Conservation (phyloP, 2,797 vertebrate species). For the Gallinago nigripennis region DNA sequence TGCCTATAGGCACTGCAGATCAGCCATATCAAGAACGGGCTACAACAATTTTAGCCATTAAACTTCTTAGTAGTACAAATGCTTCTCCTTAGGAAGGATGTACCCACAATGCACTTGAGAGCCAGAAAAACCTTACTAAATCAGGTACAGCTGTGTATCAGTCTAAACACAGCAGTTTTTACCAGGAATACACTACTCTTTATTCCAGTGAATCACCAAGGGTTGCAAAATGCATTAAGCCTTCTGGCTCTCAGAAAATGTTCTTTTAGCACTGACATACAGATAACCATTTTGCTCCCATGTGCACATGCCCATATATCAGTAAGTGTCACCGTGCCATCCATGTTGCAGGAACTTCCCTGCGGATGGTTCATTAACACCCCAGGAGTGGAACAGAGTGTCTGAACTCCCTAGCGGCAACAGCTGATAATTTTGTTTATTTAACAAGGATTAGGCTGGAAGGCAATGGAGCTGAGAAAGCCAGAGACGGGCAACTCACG, state of each 20-base stretch:
- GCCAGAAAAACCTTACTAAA: background rate
- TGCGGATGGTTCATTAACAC: background rate
- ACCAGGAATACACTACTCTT: background rate
- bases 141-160: accelerated
- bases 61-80: background rate
- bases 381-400: background rate
- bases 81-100: background rate
- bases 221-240: background rate
- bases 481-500: background rate
- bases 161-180: too few species aligned
- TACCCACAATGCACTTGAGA: accelerated
- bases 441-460: background rate
- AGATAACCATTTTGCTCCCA: background rate
- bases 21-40: accelerated
- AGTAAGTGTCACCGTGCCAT: background rate
- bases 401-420: background rate
- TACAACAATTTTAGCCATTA: background rate
- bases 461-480: background rate
- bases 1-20: background rate
- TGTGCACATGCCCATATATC: background rate
- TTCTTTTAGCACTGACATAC: background rate
- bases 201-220: background rate
- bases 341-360: background rate
- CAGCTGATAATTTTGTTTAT: constrained; percentile 3
- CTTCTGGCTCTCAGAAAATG: background rate